Conservation (phyloP, 2,797 vertebrate genomes). For the Cygnus olor region DNA sequence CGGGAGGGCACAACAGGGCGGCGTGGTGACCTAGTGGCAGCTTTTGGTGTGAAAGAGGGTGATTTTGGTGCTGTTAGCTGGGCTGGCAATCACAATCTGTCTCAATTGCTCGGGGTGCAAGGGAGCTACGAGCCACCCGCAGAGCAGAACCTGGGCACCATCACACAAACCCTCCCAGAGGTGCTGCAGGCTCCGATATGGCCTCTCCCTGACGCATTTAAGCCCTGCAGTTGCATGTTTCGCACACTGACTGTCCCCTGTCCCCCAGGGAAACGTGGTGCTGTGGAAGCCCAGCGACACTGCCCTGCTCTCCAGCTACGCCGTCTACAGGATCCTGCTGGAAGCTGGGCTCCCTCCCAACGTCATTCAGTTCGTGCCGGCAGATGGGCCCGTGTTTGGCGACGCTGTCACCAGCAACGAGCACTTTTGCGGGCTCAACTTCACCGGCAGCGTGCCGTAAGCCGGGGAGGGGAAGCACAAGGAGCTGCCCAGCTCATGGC, state of each 20-base stretch:
- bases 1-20: neutral
- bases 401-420: conserved; percentile 87
- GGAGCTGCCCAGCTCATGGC: neutral
- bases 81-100: rapidly evolving
- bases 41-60: neutral
- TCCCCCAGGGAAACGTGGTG: conserved; percentile 91
- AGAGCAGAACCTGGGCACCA: neutral
- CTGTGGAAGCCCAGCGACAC: conserved; percentile 97
- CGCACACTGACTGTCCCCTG: rapidly evolving
- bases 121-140: neutral
- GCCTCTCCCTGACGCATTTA: rapidly evolving
- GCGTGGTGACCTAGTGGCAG: rapidly evolving
- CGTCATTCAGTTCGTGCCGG: conserved; percentile 93
- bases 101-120: rapidly evolving
- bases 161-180: too few relatives aligned
- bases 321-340: conserved; percentile 86
- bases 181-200: rapidly evolving
- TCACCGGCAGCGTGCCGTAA: conserved; percentile 95
- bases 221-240: too few relatives aligned
- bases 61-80: neutral
- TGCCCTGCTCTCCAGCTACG: conserved; percentile 90
- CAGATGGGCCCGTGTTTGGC: conserved; percentile 90
- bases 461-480: neutral
- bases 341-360: conserved; percentile 90
- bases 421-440: conserved; percentile 93